Base-by-base conservation (phyloP, 2,888 invertebrate species). In the Hypsopygia costalis region DNA sequence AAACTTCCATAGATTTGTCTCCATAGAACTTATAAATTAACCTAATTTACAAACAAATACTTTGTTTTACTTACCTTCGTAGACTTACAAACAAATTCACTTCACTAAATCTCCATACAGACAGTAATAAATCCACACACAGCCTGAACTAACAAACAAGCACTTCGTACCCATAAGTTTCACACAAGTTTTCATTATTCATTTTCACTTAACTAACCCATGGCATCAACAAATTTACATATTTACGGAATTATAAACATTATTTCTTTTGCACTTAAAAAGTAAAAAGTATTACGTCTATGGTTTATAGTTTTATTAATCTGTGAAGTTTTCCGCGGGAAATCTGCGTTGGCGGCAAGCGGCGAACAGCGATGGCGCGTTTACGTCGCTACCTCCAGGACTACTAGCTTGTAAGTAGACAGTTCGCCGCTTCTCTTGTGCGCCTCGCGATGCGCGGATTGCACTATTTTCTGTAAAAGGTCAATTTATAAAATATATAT, bases 241-340 rank as follows among this genome's bases (percentile, higher is more conserved):
- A 47, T 46, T 53, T 41, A 37, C 16, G 28, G 20, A 25, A 28
- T 27, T 16, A 16, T 11, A 11, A 27, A 25, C 25, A 25, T 25
- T 25, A 25, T 16, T 16, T 31, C 20, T 20, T 6, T 33, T 11
- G 16, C 20, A 28, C 33, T 32, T 4, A 11, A 25, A 31, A 12
- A 4, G 8, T 4, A 11, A 25, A 31, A 12, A 4, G 8, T 11
- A 38, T 25, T 25, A 16, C 16, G 20, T 27, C 6, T 39, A 12
- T 27, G 12, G 27, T 20, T 49, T 45, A 46, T 34, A 45, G 44
- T 46, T 37, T 46, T 42, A 47, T 54, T 49, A 54, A 49, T 58
- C 38, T 58, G 49, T 59, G 62, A 81, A 77, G 67, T 72, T 75
- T 79, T 81, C 69, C 80, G 81, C 83, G 83, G 76, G 71, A 78